Evolutionary conservation across 2,797 vertebrate genomes (phyloP), one percentile per base, ranked within the genome.

Genomic region (Acanthopagrus latus): DNA sequence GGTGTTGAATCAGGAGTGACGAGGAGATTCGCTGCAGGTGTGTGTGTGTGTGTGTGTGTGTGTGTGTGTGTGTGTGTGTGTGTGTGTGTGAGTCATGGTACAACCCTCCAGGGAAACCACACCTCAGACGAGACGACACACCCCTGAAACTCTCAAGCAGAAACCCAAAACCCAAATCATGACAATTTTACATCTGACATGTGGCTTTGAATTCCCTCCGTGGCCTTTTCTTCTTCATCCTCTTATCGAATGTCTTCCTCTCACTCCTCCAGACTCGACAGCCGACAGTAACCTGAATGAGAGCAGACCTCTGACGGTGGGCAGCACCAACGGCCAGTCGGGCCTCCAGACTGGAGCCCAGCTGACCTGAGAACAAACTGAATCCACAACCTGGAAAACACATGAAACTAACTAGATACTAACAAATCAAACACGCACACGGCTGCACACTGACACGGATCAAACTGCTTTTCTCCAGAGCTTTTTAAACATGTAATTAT

Each of bases 181-280:
- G 33, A 38, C 33, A 8, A 38, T 2, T 9, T 38, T 38, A 33
- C 33, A 33, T 38, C 38, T 38, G 38, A 38, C 38, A 38, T 8
- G 38, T 38, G 10, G 38, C 38, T 20, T 16, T 29, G 12, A 46
- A 4, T 3, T 48, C 21, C 10, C 21, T 18, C 33, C 2, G 7
- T 17, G 3, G 17, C 10, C 12, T 58, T 27, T 46, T 43, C 27
- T 12, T 48, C 29, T 18, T 46, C 48, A 17, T 58, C 20, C 6
- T 60, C 25, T 63, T 0, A 74, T 11, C 43, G 4, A 33, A 4
- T 21, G 9, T 17, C 41, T 56, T 29, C 25, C 7, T 60, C 0
- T 56, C 3, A 0, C 17, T 47, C n/a, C 64, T 74, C 14, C 88
- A 92, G 90, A 77, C 21, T 18, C 64, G 2, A 2, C 82, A 12